Base-by-base conservation (phyloP, 2,888 invertebrate species). In the Gastracanthus pulcherrimus region DNA sequence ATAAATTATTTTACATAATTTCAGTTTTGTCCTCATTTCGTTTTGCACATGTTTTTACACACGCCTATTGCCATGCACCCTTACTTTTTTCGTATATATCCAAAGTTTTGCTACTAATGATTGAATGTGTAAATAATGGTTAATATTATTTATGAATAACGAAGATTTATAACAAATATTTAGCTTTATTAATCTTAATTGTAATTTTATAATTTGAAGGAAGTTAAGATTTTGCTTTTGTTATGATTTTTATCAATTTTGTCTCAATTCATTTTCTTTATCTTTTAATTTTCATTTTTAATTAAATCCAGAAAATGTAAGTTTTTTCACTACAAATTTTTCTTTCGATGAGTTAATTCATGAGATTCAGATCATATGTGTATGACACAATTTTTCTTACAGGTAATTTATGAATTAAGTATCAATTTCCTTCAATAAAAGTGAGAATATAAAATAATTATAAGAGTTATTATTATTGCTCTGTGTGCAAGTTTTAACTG, bases 1-100 rank as follows among this genome's bases (percentile, higher is more conserved):
- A 88, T 90, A 89, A 89, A 89, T 89, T 89, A 89, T 89, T 90
- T 90, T 88, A 86, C 85, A 87, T 88, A 88, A 87, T 88, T 88
- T 74, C 85, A 67, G 70, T 86, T 87, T 84, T 79, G 84, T 85
- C 82, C 84, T 89, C 82, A 84, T 86, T 81, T 81, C 62, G 81
- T 80, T 80, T 76, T 83, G 66, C 64, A 80, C 62, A 36, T 55
- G 29, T 66, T 70, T 60, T 13, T 29, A 45, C 36, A 58, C 51
- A 29, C 26, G 51, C 51, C 41, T 76, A 38, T 55, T 26, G 62
- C 79, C 26, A 51, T 13, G 76, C 74, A 83, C 67, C 41, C 41
- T 76, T 60, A 16, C 11, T 62, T 41, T 19, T 16, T 55, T 31
- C 34, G 13, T 29, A 36, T 36, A 48, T 23, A 26, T 55, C 36